Percentiles rank a stretch among this genome's conserved stretches.
These are phyloP conservation scores for Syncerus caffer DNA, from an alignment of 2,797 vertebrate genomes.

Conservation along the genomic window DNA sequence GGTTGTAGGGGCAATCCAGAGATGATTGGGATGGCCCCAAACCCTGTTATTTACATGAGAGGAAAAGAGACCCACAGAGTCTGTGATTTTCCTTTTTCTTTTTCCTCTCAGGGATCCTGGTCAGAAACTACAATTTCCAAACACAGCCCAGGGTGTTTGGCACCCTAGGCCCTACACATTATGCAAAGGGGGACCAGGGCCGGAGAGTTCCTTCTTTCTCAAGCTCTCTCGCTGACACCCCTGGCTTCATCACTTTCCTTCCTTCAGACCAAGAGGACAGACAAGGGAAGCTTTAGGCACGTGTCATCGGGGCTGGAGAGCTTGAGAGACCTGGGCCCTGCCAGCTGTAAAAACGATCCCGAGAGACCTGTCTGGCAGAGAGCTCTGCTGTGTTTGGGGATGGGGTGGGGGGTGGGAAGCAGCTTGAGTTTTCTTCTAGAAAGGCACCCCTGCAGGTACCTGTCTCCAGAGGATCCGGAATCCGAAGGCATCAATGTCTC, in stretches of 20 bases:
- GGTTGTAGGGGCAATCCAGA: not conserved
- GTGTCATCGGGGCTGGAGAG: not conserved
- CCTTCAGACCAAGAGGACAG: not conserved
- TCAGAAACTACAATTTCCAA: not conserved
- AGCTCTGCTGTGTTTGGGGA: not conserved
- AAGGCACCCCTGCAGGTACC: not conserved
- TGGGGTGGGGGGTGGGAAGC: rapidly evolving
- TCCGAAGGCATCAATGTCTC: not conserved
- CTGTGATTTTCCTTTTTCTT: not conserved
- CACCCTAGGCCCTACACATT: too few species aligned
- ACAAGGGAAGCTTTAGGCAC: not conserved
- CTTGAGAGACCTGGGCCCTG: not conserved
- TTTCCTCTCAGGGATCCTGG: not conserved
- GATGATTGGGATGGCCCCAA: not conserved
- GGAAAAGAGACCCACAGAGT: not conserved
- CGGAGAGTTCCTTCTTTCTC: not conserved
- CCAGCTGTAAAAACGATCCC: not conserved
- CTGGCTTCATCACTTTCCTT: not conserved
- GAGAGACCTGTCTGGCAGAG: rapidly evolving
- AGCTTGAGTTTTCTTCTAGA: not conserved
- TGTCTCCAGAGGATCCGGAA: not conserved
- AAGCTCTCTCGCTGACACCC: too few species aligned
- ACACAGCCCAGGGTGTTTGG: not conserved
- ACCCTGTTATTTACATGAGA: not conserved
- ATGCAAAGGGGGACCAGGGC: not conserved